Evolutionary conservation across 2,113 vertebrate genomes (phyloP).

Genomic region (Rhea pennata): DNA sequence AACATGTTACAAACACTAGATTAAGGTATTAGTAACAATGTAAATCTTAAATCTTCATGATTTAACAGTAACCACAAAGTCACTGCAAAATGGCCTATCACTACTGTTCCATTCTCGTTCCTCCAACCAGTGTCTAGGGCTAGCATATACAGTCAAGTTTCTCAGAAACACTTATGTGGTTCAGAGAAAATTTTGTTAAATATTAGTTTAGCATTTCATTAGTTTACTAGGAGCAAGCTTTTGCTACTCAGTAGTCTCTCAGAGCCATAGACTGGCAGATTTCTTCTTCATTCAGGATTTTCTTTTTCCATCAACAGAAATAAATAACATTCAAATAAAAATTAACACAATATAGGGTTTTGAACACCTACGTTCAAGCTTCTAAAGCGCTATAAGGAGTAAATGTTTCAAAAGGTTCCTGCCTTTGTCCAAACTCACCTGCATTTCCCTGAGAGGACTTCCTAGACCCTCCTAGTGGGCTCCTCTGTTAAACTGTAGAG

Average conservation of each 20-base stretch:
- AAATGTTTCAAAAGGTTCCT: background rate
- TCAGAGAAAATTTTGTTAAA: background rate
- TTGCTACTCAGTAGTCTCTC: background rate
- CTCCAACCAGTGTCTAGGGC: background rate
- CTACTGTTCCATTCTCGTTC: background rate
- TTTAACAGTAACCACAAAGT: background rate
- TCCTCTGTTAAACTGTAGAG: background rate
- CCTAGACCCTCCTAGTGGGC: background rate
- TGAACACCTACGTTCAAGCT: background rate
- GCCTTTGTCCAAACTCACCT: background rate
- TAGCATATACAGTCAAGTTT: background rate
- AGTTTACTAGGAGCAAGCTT: background rate
- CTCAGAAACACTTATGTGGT: background rate
- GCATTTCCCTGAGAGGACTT: background rate
- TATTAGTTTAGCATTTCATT: background rate
- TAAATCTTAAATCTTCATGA: background rate
- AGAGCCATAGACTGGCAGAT: background rate
- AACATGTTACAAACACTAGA: background rate
- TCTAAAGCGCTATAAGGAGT: background rate
- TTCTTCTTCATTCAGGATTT: background rate
- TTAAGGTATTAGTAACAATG: background rate
- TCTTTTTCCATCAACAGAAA: background rate
- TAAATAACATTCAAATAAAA: background rate
- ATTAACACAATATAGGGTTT: background rate
- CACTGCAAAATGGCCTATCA: background rate